phyloP scores from a whole-genome alignment of 2,888 invertebrate genomes.

The Pseudanteris insignis region DNA sequence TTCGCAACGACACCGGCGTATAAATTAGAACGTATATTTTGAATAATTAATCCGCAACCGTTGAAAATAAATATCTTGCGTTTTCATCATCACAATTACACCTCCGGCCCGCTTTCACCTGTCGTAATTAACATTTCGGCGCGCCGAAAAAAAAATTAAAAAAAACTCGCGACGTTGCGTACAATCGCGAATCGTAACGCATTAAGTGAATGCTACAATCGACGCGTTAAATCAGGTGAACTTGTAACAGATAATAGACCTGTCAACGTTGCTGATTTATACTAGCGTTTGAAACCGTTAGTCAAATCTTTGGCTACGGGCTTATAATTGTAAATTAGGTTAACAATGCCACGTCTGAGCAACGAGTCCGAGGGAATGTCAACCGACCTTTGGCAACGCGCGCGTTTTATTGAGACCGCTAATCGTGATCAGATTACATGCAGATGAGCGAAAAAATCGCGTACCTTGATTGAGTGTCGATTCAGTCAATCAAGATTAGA shows the following conservation, averaged over 20 bases:
- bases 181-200: conserved; percentile 21
- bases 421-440: too few species aligned
- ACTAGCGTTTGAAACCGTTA: conserved; percentile 29
- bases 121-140: conserved; percentile 6
- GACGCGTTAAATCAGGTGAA: conserved; percentile 14
- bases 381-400: conserved; percentile 17
- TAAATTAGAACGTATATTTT: conserved; percentile 20
- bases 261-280: conserved; percentile 34
- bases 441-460: too few species aligned
- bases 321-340: conserved; percentile 33
- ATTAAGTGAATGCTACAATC: conserved; percentile 30
- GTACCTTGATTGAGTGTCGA: too few species aligned
- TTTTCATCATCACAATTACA: neutral
- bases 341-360: conserved; percentile 23
- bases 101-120: conserved; percentile 2
- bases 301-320: conserved; percentile 8
- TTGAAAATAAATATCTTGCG: conserved; percentile 5
- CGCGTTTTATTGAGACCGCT: too few species aligned
- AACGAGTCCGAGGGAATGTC: conserved; percentile 24
- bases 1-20: conserved; percentile 9
- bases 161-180: conserved; percentile 1
- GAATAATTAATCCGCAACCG: conserved; percentile 19
- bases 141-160: neutral
- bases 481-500: too few species aligned
- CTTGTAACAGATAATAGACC: conserved; percentile 30